Base-by-base conservation (phyloP, 1,140 invertebrate species). In the Micrasema longulum region DNA sequence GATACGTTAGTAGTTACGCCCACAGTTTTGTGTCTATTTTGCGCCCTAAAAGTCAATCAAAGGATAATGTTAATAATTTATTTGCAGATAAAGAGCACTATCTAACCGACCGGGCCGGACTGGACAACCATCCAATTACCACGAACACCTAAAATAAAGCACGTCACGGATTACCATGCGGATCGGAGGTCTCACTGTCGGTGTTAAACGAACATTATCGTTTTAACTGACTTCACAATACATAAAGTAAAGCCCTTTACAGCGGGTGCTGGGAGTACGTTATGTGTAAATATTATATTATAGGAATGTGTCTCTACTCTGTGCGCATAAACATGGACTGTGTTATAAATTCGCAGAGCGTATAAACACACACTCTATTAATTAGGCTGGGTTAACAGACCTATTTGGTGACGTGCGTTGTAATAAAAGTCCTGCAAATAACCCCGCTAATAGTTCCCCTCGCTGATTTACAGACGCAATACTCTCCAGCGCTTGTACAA, bases 361-460 rank as follows among this genome's bases (percentile, higher is more conserved):
- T 57, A 70, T 75, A 69, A 72, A 72, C 74, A 75, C 52, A 72
- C 63, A 75, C 53, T 75, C 70, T 62, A 75, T 75, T 75, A 72
- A 75, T 75, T 75, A 75, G 48, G 35, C 36, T 26, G 69, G 74
- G 74, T 69, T 75, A 69, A 72, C 74, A 70, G 41, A 67, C 38
- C 74, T 72, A 72, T 75, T 71, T 41, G 74, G 65, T 75, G 67
- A 74, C 73, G 60, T 64, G 53, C 73, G 68, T 60, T 74, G 69
- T 68, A 68, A 71, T 74, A 74, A 71, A 74, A 69, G 67, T 67
- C 31, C 72, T 63, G 65, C 73, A 64, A 68, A 74, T 74, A 74
- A 63, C 64, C 69, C 41, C 45, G 65, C 68, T 74, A 74, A 74
- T 74, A 71, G 73, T 55, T 63, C 64, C 36, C 72, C 26, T 52